A percentile compares a stretch with the other conserved stretches of the same genome.
These are phyloP conservation scores for Entosphenus tridentatus DNA, from an alignment of 2,113 vertebrate genomes.

Conservation along the genomic window DNA sequence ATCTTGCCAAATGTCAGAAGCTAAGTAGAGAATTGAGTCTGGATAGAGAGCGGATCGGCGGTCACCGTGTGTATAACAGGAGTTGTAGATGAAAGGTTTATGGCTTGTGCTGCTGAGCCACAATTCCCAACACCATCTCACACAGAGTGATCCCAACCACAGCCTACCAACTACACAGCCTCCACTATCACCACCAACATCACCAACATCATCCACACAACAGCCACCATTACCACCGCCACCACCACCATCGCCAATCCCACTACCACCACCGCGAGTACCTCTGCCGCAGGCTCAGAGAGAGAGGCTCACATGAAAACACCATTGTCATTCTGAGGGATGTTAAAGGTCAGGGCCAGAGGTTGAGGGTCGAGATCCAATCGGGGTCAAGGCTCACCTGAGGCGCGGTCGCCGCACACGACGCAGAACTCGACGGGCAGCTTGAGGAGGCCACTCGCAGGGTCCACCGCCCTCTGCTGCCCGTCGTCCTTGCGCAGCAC, in stretches of 20 bases:
- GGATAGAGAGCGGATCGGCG: too few relatives aligned
- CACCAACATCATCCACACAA: background rate
- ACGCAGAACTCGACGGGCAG: constrained; percentile 70
- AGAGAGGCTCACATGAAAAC: too few relatives aligned
- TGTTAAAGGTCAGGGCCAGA: too few relatives aligned
- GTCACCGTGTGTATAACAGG: too few relatives aligned
- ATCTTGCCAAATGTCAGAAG: too few relatives aligned
- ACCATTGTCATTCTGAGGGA: too few relatives aligned
- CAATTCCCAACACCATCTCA: too few relatives aligned
- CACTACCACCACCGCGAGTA: background rate
- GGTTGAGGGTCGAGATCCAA: too few relatives aligned
- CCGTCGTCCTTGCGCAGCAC: constrained; percentile 2
- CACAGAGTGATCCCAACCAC: too few relatives aligned
- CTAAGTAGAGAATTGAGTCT: too few relatives aligned
- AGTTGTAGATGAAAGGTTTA: too few relatives aligned
- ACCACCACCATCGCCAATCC: background rate
- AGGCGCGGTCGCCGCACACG: constrained; percentile 94
- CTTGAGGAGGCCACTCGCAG: background rate
- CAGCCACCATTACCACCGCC: background rate
- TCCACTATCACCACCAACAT: background rate
- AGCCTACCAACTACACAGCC: background rate
- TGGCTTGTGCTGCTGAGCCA: too few relatives aligned
- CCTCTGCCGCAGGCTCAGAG: background rate
- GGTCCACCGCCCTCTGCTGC: background rate
- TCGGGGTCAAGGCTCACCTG: constrained; percentile 29